Percentiles rank a stretch among this genome's conserved stretches.
These are phyloP conservation scores for Rhysida immarginata DNA, from an alignment of 1,140 invertebrate species.

Conservation along the genomic window DNA sequence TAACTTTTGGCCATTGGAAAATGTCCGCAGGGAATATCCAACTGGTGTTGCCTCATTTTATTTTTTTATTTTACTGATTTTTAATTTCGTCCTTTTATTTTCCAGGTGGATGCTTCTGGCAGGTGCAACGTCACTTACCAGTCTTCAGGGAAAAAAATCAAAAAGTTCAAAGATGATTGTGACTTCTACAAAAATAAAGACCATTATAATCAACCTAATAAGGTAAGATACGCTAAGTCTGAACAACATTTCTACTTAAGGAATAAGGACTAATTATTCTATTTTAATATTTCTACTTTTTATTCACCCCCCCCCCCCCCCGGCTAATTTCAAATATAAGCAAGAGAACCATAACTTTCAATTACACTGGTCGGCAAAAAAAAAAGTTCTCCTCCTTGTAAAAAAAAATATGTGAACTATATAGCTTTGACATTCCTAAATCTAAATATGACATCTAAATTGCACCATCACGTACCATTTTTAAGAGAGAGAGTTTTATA, in stretches of 20 bases:
- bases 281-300: background rate
- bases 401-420: too few species aligned
- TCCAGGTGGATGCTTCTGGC: constrained; percentile 1
- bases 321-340: background rate
- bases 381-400: too few species aligned
- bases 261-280: too few species aligned
- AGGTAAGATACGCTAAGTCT: background rate
- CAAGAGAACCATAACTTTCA: background rate
- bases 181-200: background rate
- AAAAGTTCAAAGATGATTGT: background rate
- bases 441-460: too few species aligned
- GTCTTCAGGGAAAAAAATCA: background rate
- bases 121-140: background rate
- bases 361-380: too few species aligned
- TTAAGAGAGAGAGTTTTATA: too few species aligned
- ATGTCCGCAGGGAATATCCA: too few species aligned
- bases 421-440: too few species aligned
- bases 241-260: background rate
- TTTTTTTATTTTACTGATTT: too few species aligned
- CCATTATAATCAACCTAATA: background rate
- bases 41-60: too few species aligned
- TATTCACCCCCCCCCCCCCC: background rate
- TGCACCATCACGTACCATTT: too few species aligned
- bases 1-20: too few species aligned
- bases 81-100: background rate